phyloP scores from a whole-genome alignment of 1,140 invertebrate species.

The Macrostomum lignano region DNA sequence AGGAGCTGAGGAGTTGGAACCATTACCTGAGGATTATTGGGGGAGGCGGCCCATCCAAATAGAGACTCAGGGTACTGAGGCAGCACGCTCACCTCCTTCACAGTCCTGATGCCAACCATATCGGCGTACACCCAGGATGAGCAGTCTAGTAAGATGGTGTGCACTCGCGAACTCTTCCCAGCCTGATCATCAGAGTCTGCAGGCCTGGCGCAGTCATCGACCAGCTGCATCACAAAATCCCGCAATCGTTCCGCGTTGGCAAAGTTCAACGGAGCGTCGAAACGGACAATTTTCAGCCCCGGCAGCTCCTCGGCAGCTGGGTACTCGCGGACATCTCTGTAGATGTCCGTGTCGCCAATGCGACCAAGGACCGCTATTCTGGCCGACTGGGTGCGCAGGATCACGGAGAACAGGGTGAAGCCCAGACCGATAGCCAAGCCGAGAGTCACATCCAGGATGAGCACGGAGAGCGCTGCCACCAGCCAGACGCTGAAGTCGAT shows the following conservation, averaged over 20 bases:
- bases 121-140: too few species aligned
- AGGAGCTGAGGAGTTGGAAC: too few species aligned
- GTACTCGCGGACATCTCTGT: conserved; percentile 14
- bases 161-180: too few species aligned
- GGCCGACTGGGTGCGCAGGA: conserved; percentile 25
- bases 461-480: conserved; percentile 43
- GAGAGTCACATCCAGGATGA: conserved; percentile 54
- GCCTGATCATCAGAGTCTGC: too few species aligned
- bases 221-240: too few species aligned
- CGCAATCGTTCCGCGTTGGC: conserved; percentile 23
- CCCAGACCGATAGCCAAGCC: conserved; percentile 42
- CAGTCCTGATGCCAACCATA: too few species aligned
- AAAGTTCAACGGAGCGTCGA: conserved; percentile 24
- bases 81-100: too few species aligned
- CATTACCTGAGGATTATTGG: too few species aligned
- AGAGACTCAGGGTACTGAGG: too few species aligned
- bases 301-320: conserved; percentile 14
- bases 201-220: too few species aligned
- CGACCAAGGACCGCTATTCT: conserved; percentile 17
- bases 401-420: conserved; percentile 39
- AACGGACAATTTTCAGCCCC: conserved; percentile 26
- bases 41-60: too few species aligned
- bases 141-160: too few species aligned
- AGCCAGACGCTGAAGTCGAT: conserved; percentile 55
- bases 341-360: conserved; percentile 22